phyloP scores from a whole-genome alignment of 2,888 invertebrate species.

The Mamestra brassicae region DNA sequence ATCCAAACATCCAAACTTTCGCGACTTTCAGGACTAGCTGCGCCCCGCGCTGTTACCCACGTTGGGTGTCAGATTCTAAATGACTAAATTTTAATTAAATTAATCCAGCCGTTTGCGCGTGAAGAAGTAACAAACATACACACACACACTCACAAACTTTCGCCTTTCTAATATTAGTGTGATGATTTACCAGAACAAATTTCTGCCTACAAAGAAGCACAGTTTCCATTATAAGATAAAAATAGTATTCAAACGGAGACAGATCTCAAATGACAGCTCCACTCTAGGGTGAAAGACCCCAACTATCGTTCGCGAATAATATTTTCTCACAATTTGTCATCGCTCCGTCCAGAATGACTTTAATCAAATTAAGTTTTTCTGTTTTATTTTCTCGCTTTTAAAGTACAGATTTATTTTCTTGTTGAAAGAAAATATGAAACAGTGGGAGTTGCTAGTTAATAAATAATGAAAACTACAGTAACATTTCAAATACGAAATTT shows the following conservation, averaged over 20 bases:
- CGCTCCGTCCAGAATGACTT: conserved; percentile 23
- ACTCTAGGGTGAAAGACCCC: conserved; percentile 19
- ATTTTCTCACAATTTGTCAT: conserved; percentile 48
- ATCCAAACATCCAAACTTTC: too few relatives aligned
- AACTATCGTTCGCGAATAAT: conserved; percentile 29
- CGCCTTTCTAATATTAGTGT: too few relatives aligned
- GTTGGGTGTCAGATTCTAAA: too few relatives aligned
- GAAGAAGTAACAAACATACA: too few relatives aligned
- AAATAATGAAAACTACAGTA: conserved; percentile 4
- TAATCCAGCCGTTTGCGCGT: too few relatives aligned
- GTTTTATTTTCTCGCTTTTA: conserved; percentile 32
- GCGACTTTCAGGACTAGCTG: too few relatives aligned
- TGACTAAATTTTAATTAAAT: too few relatives aligned
- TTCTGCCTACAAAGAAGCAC: not conserved
- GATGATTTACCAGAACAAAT: not conserved
- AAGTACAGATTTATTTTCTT: conserved; percentile 8
- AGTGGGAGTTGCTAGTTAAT: not conserved
- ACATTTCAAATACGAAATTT: not conserved
- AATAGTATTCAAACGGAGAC: conserved; percentile 26
- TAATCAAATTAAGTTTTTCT: conserved; percentile 35
- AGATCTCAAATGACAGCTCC: conserved; percentile 18
- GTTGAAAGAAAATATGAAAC: not conserved
- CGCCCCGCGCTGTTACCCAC: too few relatives aligned
- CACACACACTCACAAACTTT: too few relatives aligned
- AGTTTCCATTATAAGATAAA: conserved; percentile 7